These are phyloP conservation scores for Armadillidium nasatum DNA, from an alignment of 1,140 invertebrate species.

Conservation along the genomic window DNA sequence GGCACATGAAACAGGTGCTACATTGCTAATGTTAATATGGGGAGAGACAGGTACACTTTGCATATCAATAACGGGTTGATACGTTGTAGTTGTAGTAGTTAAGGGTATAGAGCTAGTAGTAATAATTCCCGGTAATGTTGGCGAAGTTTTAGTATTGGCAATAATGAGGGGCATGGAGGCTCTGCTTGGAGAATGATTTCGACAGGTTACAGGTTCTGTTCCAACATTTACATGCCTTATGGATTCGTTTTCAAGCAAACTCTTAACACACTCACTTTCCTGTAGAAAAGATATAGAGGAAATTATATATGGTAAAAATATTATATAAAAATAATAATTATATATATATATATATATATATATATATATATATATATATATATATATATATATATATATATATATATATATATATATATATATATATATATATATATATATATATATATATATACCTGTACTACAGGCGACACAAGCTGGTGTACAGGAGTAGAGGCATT, in stretches of 20 bases:
- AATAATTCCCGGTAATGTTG: background rate
- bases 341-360: too few relatives aligned
- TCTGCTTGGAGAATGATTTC: background rate
- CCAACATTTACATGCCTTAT: too few relatives aligned
- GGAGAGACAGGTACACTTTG: background rate
- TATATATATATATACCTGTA: background rate
- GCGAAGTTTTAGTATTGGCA: background rate
- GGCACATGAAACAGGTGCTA: too few relatives aligned
- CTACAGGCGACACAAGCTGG: background rate
- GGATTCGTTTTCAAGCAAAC: too few relatives aligned
- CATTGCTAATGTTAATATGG: background rate
- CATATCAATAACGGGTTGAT: background rate
- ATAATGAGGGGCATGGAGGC: background rate
- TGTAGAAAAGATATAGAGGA: too few relatives aligned
- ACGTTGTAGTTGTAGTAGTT: background rate
- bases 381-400: too few relatives aligned
- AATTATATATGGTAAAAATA: too few relatives aligned
- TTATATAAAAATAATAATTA: too few relatives aligned
- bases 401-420: too few relatives aligned
- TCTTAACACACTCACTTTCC: too few relatives aligned
- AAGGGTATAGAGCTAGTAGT: background rate
- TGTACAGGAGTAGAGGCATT: background rate
- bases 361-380: too few relatives aligned
- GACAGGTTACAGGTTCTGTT: background rate
- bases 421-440: too few relatives aligned